Conservation (phyloP, 2,113 vertebrate species). For the Globicephala melas region DNA sequence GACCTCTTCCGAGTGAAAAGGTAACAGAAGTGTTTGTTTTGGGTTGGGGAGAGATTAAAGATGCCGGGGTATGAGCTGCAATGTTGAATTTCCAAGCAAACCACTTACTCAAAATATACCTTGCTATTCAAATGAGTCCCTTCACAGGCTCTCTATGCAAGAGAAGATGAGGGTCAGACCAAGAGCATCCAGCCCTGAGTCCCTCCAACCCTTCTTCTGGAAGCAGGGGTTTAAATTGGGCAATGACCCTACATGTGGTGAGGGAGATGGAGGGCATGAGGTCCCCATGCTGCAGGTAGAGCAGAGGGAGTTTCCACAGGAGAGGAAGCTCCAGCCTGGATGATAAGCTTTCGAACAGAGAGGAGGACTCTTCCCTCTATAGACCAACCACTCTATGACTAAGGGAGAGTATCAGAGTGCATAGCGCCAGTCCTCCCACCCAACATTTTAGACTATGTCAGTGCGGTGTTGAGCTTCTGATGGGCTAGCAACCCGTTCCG, state of each 20-base stretch:
- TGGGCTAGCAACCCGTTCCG: neutral
- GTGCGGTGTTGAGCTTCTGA: neutral
- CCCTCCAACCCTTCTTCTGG: neutral
- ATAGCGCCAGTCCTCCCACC: no score
- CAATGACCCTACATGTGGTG: rapidly evolving
- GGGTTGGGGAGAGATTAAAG: neutral
- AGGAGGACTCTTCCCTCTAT: neutral
- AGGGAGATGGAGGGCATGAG: no score
- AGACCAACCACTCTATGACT: neutral
- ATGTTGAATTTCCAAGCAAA: neutral
- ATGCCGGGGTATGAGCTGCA: neutral
- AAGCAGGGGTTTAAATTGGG: neutral
- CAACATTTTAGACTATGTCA: neutral
- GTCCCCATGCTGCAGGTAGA: neutral
- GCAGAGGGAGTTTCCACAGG: neutral
- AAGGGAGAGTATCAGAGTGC: neutral
- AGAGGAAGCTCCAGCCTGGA: neutral
- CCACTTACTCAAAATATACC: neutral
- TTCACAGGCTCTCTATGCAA: neutral
- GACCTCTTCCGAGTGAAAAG: neutral
- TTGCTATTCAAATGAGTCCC: neutral
- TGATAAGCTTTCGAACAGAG: neutral
- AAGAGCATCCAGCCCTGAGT: neutral
- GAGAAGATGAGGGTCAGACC: neutral
- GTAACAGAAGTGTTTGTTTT: neutral